phyloP scores from a whole-genome alignment of 1,140 invertebrate genomes.

The Helicorthomorpha holstii region DNA sequence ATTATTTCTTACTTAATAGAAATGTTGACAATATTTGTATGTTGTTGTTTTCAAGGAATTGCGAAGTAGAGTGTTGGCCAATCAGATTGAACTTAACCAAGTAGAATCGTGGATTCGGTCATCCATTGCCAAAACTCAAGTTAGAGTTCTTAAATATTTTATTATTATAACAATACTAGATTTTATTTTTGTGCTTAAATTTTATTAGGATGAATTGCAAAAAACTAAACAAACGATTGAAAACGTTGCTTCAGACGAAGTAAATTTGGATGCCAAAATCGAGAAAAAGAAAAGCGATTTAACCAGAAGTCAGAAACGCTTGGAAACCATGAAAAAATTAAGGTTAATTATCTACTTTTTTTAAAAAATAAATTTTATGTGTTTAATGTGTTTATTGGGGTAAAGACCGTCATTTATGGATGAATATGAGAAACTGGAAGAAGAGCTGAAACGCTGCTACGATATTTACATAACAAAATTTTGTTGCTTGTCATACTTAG shows the following conservation, averaged over 20 bases:
- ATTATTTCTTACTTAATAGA: too few species aligned
- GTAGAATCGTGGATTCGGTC: slow-evolving; percentile 38
- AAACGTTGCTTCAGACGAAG: slow-evolving; percentile 66
- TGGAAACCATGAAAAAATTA: slow-evolving; percentile 85
- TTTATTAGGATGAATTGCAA: slow-evolving; percentile 39
- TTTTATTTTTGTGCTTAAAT: neutral
- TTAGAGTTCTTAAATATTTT: neutral
- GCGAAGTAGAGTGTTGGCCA: slow-evolving; percentile 42
- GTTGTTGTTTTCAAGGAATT: slow-evolving; percentile 28
- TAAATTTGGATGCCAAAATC: slow-evolving; percentile 75
- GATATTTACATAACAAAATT: slow-evolving; percentile 73
- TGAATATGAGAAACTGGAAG: slow-evolving; percentile 82
- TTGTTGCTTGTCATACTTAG: slow-evolving; percentile 66
- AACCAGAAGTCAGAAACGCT: slow-evolving; percentile 77
- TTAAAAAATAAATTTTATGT: neutral
- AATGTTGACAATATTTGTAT: slow-evolving; percentile 1
- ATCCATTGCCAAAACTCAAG: neutral
- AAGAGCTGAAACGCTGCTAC: slow-evolving; percentile 67
- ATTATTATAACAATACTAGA: neutral
- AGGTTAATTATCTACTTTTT: slow-evolving; percentile 31
- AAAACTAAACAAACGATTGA: slow-evolving; percentile 56
- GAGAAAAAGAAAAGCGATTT: slow-evolving; percentile 76
- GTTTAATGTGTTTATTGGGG: neutral
- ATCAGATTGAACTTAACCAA: slow-evolving; percentile 62
- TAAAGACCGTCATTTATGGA: slow-evolving; percentile 86